phyloP scores from a whole-genome alignment of 2,888 invertebrate species.

The Eilema sororculum region DNA sequence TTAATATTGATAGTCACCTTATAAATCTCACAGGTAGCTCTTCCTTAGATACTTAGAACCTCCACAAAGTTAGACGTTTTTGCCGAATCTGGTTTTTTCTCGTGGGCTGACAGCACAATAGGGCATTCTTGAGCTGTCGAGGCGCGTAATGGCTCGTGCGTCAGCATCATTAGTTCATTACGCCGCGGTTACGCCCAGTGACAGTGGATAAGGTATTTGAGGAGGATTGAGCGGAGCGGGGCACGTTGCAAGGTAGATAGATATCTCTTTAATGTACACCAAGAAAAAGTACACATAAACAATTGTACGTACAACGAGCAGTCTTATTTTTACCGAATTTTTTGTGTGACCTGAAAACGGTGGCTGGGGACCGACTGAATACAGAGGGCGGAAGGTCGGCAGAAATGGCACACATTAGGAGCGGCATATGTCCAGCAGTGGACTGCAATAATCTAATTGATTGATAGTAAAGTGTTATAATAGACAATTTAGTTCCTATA shows the following conservation, averaged over 20 bases:
- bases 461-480: too few relatives aligned
- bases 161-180: constrained; percentile 82
- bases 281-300: too few relatives aligned
- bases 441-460: too few relatives aligned
- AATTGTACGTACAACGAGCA: too few relatives aligned
- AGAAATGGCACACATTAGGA: too few relatives aligned
- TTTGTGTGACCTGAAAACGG: too few relatives aligned
- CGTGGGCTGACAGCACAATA: constrained; percentile 43
- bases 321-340: too few relatives aligned
- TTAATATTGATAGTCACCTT: neutral
- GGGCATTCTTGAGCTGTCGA: constrained; percentile 54
- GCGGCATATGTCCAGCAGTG: too few relatives aligned
- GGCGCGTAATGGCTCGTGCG: constrained; percentile 69
- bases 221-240: constrained; percentile 25
- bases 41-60: neutral
- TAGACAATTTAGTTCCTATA: too few relatives aligned
- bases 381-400: too few relatives aligned
- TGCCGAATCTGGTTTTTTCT: constrained; percentile 21
- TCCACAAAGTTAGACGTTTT: neutral
- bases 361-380: too few relatives aligned
- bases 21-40: neutral
- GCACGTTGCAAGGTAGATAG: neutral
- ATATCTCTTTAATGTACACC: too few relatives aligned
- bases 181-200: constrained; percentile 71
- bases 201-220: constrained; percentile 36